Percentiles rank a stretch among this genome's conserved stretches.
These are phyloP conservation scores for Chlorodrepanis virens DNA, from an alignment of 2,113 vertebrate genomes.

Conservation along the genomic window DNA sequence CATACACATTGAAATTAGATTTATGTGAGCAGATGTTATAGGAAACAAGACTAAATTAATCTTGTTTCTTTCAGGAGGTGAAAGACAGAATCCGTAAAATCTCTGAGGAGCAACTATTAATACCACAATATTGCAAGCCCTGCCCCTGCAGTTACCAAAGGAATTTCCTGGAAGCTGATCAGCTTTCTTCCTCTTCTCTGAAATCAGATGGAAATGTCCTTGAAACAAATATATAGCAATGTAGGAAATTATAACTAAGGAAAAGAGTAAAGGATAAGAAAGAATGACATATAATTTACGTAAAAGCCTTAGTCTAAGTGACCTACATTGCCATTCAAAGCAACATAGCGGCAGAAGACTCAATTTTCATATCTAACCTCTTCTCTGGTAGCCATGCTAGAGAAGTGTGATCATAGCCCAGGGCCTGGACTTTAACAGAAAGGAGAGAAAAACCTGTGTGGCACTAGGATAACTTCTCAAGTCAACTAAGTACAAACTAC, in stretches of 20 bases:
- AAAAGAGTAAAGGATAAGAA: neutral
- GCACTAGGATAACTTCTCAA: neutral
- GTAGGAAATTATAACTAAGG: neutral
- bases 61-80: neutral
- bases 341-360: neutral
- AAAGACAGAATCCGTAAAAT: neutral
- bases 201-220: neutral
- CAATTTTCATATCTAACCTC: neutral
- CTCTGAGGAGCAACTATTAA: constrained; percentile 5
- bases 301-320: neutral
- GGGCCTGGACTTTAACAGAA: neutral
- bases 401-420: neutral
- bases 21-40: neutral
- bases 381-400: neutral
- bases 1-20: neutral
- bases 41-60: constrained; percentile 8
- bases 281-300: neutral
- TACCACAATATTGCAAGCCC: neutral
- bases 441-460: neutral
- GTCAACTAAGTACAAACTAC: neutral
- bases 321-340: neutral
- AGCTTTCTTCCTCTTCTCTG: constrained; percentile 6
- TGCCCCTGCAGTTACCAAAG: neutral
- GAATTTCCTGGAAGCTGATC: constrained; percentile 38
- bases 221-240: neutral